Evolutionary conservation across 2,113 vertebrate genomes (phyloP).

Genomic region (Aramus guarauna): DNA sequence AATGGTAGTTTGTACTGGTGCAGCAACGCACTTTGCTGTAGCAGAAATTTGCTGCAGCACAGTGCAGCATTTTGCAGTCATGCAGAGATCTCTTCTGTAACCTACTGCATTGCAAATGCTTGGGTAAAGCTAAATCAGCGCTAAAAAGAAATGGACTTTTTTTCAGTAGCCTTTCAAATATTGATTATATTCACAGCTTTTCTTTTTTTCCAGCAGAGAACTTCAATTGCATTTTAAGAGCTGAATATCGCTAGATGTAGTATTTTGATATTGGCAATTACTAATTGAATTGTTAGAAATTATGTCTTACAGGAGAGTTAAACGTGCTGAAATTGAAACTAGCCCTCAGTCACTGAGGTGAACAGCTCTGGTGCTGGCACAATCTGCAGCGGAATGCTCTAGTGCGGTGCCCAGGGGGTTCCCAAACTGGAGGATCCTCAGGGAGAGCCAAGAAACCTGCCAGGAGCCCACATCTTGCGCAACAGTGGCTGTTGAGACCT

Average conservation of each 20-base stretch:
- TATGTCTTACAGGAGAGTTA: background rate
- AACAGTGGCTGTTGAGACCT: too few relatives aligned
- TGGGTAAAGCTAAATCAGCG: background rate
- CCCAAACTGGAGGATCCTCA: too few relatives aligned
- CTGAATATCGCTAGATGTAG: background rate
- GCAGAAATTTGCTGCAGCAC: background rate
- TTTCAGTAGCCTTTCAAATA: background rate
- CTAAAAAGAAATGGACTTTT: background rate
- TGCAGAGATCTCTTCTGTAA: background rate
- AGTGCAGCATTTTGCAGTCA: background rate
- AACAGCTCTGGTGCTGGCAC: too few relatives aligned
- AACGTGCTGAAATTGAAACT: too few relatives aligned
- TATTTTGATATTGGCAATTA: background rate
- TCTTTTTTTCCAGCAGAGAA: background rate
- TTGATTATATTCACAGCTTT: background rate
- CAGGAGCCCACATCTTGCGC: too few relatives aligned
- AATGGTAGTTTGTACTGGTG: background rate
- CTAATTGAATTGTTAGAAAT: background rate
- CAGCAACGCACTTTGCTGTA: background rate
- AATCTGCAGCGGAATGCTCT: too few relatives aligned
- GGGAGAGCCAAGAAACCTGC: too few relatives aligned
- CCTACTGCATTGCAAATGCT: background rate
- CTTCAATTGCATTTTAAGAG: background rate
- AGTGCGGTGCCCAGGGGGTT: too few relatives aligned
- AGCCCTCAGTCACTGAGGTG: too few relatives aligned